A percentile compares a stretch with the other conserved stretches of the same genome.
Evolutionary conservation across 2,113 vertebrate genomes (phyloP).

Genomic region (Lutjanus erythropterus): DNA sequence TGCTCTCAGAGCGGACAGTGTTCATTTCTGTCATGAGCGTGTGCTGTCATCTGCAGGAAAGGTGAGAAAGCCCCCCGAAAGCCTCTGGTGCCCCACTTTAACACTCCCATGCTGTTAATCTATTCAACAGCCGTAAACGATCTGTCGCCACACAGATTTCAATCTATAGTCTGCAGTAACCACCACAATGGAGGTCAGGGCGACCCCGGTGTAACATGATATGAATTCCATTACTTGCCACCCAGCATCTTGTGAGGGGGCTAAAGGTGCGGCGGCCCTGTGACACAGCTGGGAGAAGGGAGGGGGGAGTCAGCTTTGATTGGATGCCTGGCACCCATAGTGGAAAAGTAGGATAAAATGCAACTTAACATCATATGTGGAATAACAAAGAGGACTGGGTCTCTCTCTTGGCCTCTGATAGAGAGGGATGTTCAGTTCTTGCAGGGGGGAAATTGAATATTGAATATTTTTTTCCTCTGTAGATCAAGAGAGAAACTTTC

Average conservation of each 20-base stretch:
- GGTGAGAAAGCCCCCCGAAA: constrained; percentile 17
- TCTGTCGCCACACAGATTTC: constrained; percentile 31
- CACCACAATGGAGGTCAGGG: constrained; percentile 53
- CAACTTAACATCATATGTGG: not conserved
- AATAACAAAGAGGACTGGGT: constrained; percentile 22
- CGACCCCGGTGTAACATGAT: constrained; percentile 46
- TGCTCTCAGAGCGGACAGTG: constrained; percentile 22
- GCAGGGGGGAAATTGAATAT: constrained; percentile 20
- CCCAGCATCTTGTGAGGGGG: constrained; percentile 20
- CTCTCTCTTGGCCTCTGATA: constrained; percentile 27
- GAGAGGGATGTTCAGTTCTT: constrained; percentile 51
- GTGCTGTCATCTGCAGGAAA: constrained; percentile 26
- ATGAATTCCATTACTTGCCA: constrained; percentile 64
- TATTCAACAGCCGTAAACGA: constrained; percentile 38
- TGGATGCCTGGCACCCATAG: constrained; percentile 16
- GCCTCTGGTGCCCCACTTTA: constrained; percentile 16
- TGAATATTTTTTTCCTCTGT: constrained; percentile 14
- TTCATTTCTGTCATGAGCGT: constrained; percentile 43
- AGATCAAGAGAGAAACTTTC: constrained; percentile 15
- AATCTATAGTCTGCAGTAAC: constrained; percentile 41
- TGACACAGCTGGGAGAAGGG: constrained; percentile 23
- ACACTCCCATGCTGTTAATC: constrained; percentile 43
- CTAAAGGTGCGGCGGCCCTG: not conserved
- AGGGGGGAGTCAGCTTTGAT: constrained; percentile 25
- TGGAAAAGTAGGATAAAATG: constrained; percentile 18